Base-by-base conservation (phyloP, 2,113 vertebrate species). In the Paramisgurnus dabryanus region DNA sequence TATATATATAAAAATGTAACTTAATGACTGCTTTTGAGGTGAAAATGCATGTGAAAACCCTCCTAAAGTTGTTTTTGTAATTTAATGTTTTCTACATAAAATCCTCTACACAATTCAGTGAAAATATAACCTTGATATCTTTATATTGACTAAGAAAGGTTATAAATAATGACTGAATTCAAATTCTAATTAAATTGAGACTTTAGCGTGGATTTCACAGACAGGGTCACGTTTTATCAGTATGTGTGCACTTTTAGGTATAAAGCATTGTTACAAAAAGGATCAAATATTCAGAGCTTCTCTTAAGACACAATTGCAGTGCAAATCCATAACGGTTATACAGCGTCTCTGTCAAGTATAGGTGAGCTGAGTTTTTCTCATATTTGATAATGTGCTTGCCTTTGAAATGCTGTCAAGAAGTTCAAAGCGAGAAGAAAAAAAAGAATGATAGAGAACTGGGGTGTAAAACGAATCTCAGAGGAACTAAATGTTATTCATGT, bases 401-500 rank as follows among this genome's bases (percentile, higher is more conserved):
- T 41, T 68, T 64, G 55, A 81, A 58, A 67, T 17, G 53, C 17
- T 11, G 17, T 45, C 17, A 10, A 47, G 5, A n/a, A 45, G n/a
- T 45, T 9, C 66, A 47, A 10, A 10, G 8, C 45, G n/a, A 66
- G 69, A 17, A 17, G 34, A 22, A 15, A n/a, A 66, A n/a, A 5
- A 9, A 55, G 40, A 49, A 39, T 75, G 12, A 65, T 67, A 50
- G 18, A 71, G 15, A 10, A 18, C 53, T 66, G 7, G 39, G 61
- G 53, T 55, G 41, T 43, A 63, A 15, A 39, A 63, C 47, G 27
- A 64, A 34, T 45, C 55, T 79, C 67, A 40, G 22, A 41, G n/a
- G 34, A 47, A 15, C 55, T 65, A 39, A 60, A 70, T 76, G 45
- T 66, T 57, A 83, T 79, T 60, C 66, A 80, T 83, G 66, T 80